Evolutionary conservation across 2,888 invertebrate species (phyloP), one percentile per base, ranked within the genome.

Genomic region (Uloborus plumipes): DNA sequence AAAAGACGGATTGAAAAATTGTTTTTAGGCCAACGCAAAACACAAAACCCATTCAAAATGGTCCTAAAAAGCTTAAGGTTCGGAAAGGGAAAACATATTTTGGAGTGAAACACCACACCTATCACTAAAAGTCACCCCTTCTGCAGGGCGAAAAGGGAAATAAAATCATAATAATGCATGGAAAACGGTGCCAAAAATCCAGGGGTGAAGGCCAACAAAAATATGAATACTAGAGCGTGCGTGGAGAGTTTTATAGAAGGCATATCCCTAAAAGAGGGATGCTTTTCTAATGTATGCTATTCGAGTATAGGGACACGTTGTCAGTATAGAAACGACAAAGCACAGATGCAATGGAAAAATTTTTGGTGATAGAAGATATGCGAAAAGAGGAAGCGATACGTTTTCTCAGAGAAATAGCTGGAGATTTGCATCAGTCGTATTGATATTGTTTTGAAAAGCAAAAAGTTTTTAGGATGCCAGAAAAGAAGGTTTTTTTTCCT

Each of bases 41-140:
- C 71, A 65, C 61, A 26, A 80, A 50, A 66, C 49, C 47, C 39
- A 47, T 16, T 6, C 51, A 20, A 62, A 47, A 78, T 61, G 31
- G 26, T 31, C 71, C 51, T 55, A 71, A 49, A 78, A 78, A 62
- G 76, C 76, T 51, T 18, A 53, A 14, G 62, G 76, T 69, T 61
- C 61, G 26, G 79, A 62, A 31, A 51, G 51, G 51, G 20, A 16
- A 51, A 55, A 16, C n/a, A 55, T 18, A 39, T 39, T 39, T 39
- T 71, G 55, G 77, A 69, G 64, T 81, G 80, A 74, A 81, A 81
- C 55, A 50, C 58, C 80, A 81, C 74, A 81, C 80, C 74, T 67
- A 67, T 53, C 59, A 59, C 61, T 73, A 70, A 79, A 81, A 81
- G 80, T 74, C 26, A 26, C 71, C 71, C 59, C 69, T 20, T 62